phyloP scores from a whole-genome alignment of 1,140 invertebrate species.

The Trichomalopsis sarcophagae region DNA sequence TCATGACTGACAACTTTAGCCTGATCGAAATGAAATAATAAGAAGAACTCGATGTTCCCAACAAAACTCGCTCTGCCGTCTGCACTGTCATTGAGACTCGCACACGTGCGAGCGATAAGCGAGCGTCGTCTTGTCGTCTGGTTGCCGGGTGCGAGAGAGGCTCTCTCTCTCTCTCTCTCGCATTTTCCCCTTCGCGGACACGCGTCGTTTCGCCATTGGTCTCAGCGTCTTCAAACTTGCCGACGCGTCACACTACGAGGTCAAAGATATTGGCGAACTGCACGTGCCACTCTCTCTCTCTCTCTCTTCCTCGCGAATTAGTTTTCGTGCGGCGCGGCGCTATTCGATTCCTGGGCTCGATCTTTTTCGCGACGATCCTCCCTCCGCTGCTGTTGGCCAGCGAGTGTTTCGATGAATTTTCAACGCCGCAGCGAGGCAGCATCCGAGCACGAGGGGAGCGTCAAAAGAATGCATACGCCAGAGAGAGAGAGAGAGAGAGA shows the following conservation, averaged over 20 bases:
- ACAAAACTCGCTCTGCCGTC: not conserved
- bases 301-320: not conserved
- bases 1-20: too few species aligned
- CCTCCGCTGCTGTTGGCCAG: too few species aligned
- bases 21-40: too few species aligned
- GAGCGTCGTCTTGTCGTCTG: not conserved
- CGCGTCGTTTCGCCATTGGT: not conserved
- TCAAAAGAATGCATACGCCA: too few species aligned
- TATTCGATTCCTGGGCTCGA: not conserved
- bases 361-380: too few species aligned
- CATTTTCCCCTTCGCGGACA: not conserved
- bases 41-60: not conserved
- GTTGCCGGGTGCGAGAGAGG: not conserved
- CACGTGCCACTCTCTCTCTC: not conserved
- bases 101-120: not conserved
- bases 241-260: not conserved
- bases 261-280: not conserved
- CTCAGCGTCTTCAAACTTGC: not conserved
- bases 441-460: too few species aligned
- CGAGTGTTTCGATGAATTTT: too few species aligned
- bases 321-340: not conserved
- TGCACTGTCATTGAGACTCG: not conserved
- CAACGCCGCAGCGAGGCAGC: too few species aligned
- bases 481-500: too few species aligned
- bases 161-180: not conserved